These are phyloP conservation scores for Pholis gunnellus DNA, from an alignment of 2,113 vertebrate species.

Conservation along the genomic window DNA sequence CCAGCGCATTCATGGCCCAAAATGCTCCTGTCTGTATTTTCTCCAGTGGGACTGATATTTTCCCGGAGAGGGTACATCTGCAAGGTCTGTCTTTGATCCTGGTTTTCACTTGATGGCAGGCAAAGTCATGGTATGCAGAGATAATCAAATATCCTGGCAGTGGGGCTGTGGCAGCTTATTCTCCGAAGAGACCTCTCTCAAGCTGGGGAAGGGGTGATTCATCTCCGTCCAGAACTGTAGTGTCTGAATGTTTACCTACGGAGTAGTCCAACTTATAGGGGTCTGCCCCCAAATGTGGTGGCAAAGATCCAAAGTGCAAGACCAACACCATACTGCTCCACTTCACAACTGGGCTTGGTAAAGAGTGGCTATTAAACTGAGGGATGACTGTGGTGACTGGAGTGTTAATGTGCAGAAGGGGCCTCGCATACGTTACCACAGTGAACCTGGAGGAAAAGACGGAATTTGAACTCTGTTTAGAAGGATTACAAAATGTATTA, in stretches of 20 bases:
- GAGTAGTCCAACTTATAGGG: background rate
- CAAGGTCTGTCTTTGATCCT: too few species aligned
- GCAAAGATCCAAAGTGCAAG: background rate
- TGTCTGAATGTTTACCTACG: background rate
- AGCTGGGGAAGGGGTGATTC: too few species aligned
- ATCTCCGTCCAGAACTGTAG: too few species aligned
- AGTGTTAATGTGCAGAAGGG: background rate
- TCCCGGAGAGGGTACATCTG: too few species aligned
- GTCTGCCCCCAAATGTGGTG: background rate
- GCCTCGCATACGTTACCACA: background rate
- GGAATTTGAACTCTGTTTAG: background rate
- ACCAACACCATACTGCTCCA: background rate
- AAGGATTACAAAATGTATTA: background rate
- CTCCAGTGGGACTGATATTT: too few species aligned
- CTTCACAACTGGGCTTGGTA: background rate
- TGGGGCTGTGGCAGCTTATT: too few species aligned
- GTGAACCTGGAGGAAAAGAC: background rate
- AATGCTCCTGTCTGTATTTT: too few species aligned
- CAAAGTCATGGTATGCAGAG: too few species aligned
- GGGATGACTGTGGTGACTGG: background rate
- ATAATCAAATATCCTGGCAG: too few species aligned
- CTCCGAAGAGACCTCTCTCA: too few species aligned
- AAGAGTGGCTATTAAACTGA: background rate
- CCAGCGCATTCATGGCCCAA: too few species aligned
- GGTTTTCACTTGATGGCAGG: too few species aligned